Base-by-base conservation (phyloP, 2,888 invertebrate genomes). In the Sympetrum striolatum region DNA sequence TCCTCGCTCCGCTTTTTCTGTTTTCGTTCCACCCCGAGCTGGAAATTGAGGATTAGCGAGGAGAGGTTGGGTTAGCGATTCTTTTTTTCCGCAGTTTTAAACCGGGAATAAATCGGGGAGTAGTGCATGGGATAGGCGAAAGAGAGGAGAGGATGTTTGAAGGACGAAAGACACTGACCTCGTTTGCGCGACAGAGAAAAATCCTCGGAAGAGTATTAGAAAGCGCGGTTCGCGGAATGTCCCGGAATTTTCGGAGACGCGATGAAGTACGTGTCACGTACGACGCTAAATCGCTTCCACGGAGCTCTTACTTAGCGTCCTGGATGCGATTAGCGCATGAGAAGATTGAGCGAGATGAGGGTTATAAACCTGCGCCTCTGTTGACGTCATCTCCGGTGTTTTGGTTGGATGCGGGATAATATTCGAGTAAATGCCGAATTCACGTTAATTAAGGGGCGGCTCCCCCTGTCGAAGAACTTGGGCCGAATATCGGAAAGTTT, bases 11-110 rank as follows among this genome's bases (percentile, higher is more conserved):
- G 73, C 73, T 25, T 73, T 73, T 73, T 80, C 39, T 80, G 31
- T 82, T 58, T 82, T 82, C 35, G 35, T 58, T 82, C 82, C 81
- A 25, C 48, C 48, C 44, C 82, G 22, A 58, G 31, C 39, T 86
- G 86, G 60, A 86, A 86, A 86, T 86, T 86, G 86, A 60, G 86
- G 86, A 86, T 86, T 86, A 86, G 37, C 58, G 86, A 4, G 35
- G 35, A 22, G 86, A 58, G 82, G 53, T 25, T 37, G 35, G 44
- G 31, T 37, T 35, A 37, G 86, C 31, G 86, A 60, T 82, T 53
- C 86, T 64, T 58, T 86, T 86, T 37, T 86, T 60, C 35, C 64
- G 37, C 60, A 31, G 6, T 39, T 35, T 35, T 39, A 37, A 80
- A 80, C 80, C 8, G 80, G 86, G 86, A 86, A 86, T 86, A 53